Conservation (phyloP, 2,113 vertebrate genomes). For the Salminus brasiliensis region DNA sequence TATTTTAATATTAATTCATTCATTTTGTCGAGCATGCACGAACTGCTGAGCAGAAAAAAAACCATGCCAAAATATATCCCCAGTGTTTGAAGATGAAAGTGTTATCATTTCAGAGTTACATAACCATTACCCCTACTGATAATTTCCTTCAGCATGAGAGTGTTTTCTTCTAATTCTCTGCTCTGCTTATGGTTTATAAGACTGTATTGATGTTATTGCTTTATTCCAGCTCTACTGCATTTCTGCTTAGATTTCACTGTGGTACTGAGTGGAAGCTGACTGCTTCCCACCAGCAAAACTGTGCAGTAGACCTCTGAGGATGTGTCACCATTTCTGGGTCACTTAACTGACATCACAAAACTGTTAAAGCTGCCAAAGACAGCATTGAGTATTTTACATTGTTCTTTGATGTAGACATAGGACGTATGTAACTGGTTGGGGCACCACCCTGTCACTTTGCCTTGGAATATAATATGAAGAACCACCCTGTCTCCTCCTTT, state of each 20-base stretch:
- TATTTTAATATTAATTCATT: conserved; percentile 61
- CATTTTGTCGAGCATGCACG: conserved; percentile 60
- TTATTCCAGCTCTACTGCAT: background rate
- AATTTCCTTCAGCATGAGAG: conserved; percentile 3
- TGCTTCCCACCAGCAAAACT: background rate
- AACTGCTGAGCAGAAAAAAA: conserved; percentile 65
- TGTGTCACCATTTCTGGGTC: background rate
- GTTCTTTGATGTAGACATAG: no score
- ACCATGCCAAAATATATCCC: conserved; percentile 49
- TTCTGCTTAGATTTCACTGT: background rate
- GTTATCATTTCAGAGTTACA: conserved; percentile 43
- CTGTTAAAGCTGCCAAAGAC: no score
- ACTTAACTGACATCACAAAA: no score
- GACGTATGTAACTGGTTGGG: no score
- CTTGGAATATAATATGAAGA: no score
- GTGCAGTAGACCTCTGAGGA: no score
- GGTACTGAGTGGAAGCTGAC: no score
- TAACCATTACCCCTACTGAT: conserved; percentile 38
- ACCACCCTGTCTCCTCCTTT: no score
- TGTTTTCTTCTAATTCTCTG: conserved; percentile 19
- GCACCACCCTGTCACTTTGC: no score
- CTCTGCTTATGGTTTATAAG: conserved; percentile 2
- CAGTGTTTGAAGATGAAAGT: conserved; percentile 47
- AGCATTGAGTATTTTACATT: no score
- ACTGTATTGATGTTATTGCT: background rate